These are phyloP conservation scores for Cricetomys ansorgei DNA, from an alignment of 2,113 vertebrate species.

Conservation along the genomic window DNA sequence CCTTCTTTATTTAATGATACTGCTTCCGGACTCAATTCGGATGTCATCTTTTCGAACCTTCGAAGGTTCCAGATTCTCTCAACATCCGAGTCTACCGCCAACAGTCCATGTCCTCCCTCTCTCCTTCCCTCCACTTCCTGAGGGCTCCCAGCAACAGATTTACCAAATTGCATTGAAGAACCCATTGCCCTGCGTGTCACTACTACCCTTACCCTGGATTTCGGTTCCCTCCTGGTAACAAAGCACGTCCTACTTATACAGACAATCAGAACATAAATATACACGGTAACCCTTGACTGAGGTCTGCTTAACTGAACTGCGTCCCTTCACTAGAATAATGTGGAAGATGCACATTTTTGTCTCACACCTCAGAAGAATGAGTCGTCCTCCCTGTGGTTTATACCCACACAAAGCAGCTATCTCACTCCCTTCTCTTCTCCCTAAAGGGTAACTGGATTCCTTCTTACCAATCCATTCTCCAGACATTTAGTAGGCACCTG, in stretches of 20 bases:
- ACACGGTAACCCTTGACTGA: slow-evolving; percentile 39
- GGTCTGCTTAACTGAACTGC: slow-evolving; percentile 28
- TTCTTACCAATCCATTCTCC: slow-evolving; percentile 32
- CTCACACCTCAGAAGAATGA: slow-evolving; percentile 21
- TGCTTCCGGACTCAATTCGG: neutral
- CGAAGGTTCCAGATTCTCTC: neutral
- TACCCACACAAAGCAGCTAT: neutral
- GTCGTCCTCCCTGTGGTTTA: slow-evolving; percentile 32
- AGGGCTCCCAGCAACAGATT: neutral
- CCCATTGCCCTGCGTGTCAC: neutral
- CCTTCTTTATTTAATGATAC: neutral
- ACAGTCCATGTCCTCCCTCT: neutral
- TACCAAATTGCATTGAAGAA: neutral
- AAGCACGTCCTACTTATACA: slow-evolving; percentile 13
- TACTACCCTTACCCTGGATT: neutral
- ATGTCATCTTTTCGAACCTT: neutral
- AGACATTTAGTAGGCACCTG: slow-evolving; percentile 55
- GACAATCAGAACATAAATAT: neutral
- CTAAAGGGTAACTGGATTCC: neutral
- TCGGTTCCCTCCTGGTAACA: neutral
- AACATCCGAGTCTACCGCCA: neutral
- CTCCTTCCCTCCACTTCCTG: neutral
- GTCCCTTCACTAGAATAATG: slow-evolving; percentile 45
- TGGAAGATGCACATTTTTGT: slow-evolving; percentile 57
- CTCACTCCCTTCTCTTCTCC: slow-evolving; percentile 5